Percentiles rank a stretch among this genome's conserved stretches.
These are phyloP conservation scores for Macrobrachium nipponense DNA, from an alignment of 1,140 invertebrate genomes.

Conservation along the genomic window DNA sequence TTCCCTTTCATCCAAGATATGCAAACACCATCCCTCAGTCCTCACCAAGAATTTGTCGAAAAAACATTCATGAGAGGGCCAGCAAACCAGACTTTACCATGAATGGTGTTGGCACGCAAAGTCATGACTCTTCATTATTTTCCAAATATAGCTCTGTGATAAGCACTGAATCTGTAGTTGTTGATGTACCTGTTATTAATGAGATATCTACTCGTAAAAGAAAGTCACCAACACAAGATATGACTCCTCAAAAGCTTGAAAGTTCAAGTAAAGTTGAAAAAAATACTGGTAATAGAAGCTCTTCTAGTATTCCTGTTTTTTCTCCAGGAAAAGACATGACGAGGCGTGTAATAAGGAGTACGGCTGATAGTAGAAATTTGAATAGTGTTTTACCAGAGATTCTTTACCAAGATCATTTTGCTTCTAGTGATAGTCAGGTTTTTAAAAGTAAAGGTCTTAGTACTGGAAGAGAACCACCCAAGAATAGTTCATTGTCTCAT, in stretches of 20 bases:
- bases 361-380: too few relatives aligned
- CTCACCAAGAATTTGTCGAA: slow-evolving; percentile 19
- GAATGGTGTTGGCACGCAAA: not conserved
- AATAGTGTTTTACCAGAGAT: too few relatives aligned
- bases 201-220: not conserved
- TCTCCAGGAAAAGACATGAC: not conserved
- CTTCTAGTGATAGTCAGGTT: too few relatives aligned
- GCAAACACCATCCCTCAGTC: slow-evolving; percentile 13
- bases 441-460: too few relatives aligned
- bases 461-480: too few relatives aligned
- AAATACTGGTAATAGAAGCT: not conserved
- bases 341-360: too few relatives aligned
- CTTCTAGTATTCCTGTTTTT: not conserved
- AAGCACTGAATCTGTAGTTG: slow-evolving; percentile 9
- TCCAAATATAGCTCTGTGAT: slow-evolving; percentile 18
- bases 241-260: not conserved
- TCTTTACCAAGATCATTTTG: too few relatives aligned
- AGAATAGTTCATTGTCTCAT: too few relatives aligned
- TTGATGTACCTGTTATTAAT: not conserved
- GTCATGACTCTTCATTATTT: not conserved
- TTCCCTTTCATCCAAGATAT: not conserved
- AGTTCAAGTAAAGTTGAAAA: not conserved
- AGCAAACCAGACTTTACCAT: not conserved
- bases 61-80: not conserved
- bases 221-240: not conserved